Conservation (phyloP, 2,113 vertebrate species). For the Salvelinus sp. region DNA sequence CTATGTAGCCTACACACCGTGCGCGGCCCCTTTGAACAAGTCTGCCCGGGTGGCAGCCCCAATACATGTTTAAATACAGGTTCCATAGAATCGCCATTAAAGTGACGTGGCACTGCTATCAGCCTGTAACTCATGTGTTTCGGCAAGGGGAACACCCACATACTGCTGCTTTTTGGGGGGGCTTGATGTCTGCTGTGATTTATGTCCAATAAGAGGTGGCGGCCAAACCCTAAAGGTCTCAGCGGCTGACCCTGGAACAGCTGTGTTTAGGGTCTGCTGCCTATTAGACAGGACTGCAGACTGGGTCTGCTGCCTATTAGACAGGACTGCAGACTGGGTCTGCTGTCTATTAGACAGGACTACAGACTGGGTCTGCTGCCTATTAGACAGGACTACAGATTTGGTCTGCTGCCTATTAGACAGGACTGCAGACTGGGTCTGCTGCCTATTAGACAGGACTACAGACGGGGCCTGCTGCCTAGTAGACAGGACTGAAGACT, state of each 20-base stretch:
- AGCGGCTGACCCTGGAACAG: slow-evolving; percentile 67
- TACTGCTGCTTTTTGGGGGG: slow-evolving; percentile 31
- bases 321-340: slow-evolving; percentile 30
- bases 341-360: slow-evolving; percentile 31
- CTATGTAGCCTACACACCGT: neutral
- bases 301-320: slow-evolving; percentile 3
- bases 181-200: slow-evolving; percentile 61
- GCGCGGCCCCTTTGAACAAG: neutral
- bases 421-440: slow-evolving; percentile 27
- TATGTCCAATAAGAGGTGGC: slow-evolving; percentile 60
- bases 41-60: slow-evolving; percentile 26
- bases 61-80: slow-evolving; percentile 18
- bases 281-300: slow-evolving; percentile 42
- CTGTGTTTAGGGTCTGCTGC: slow-evolving; percentile 66
- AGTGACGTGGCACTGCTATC: slow-evolving; percentile 26
- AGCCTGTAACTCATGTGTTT: slow-evolving; percentile 40
- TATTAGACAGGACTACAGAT: slow-evolving; percentile 39
- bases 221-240: slow-evolving; percentile 61
- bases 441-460: slow-evolving; percentile 30
- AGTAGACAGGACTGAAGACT: slow-evolving; percentile 37
- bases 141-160: slow-evolving; percentile 46
- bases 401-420: slow-evolving; percentile 8
- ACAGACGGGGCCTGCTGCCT: slow-evolving; percentile 1
- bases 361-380: neutral
- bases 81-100: slow-evolving; percentile 35